These are phyloP conservation scores for Resseliella maxima DNA, from an alignment of 2,888 invertebrate genomes.

Conservation along the genomic window DNA sequence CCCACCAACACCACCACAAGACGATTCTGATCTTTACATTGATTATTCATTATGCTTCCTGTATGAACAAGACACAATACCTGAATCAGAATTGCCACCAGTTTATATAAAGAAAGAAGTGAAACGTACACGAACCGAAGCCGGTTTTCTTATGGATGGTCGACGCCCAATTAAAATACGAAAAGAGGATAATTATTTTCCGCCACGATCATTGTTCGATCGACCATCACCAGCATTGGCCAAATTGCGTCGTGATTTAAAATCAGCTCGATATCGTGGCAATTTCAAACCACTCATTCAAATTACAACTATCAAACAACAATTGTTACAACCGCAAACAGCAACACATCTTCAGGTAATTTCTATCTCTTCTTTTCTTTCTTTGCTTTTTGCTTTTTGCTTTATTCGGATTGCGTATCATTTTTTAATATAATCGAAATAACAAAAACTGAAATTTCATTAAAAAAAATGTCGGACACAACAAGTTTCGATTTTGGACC, in stretches of 20 bases:
- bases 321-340: neutral
- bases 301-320: slow-evolving; percentile 57
- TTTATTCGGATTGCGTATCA: too few species aligned
- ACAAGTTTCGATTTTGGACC: too few species aligned
- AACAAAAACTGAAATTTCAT: too few species aligned
- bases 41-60: slow-evolving; percentile 86
- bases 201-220: slow-evolving; percentile 85
- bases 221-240: slow-evolving; percentile 79
- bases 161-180: slow-evolving; percentile 74
- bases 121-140: slow-evolving; percentile 77
- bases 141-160: slow-evolving; percentile 69
- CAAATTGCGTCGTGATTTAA: slow-evolving; percentile 81
- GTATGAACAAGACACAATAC: slow-evolving; percentile 81
- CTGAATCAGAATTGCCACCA: slow-evolving; percentile 83
- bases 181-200: slow-evolving; percentile 80
- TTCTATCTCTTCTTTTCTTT: neutral
- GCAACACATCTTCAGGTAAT: slow-evolving; percentile 34
- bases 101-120: slow-evolving; percentile 82
- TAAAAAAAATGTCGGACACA: too few species aligned
- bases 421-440: too few species aligned
- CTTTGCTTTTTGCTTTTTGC: neutral
- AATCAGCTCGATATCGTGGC: slow-evolving; percentile 77
- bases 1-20: slow-evolving; percentile 95
- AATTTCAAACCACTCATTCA: slow-evolving; percentile 68
- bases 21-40: slow-evolving; percentile 91